Percentiles rank a stretch among this genome's conserved stretches.
Conservation (phyloP, 1,140 invertebrate genomes). For the Drosophila tropicalis region DNA sequence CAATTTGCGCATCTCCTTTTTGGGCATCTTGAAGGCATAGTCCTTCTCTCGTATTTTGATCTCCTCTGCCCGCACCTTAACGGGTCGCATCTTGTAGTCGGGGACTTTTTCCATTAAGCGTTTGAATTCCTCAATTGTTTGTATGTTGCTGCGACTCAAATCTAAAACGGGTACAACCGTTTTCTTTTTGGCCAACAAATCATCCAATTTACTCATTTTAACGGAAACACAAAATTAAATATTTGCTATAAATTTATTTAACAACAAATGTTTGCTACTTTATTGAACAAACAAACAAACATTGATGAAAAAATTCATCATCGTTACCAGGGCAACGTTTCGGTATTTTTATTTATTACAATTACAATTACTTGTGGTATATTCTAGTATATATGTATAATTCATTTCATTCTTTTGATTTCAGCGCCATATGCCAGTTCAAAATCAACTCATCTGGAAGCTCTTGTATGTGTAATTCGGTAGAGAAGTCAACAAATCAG, state of each 20-base stretch:
- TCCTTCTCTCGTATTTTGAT: conserved; percentile 87
- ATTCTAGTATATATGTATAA: not conserved
- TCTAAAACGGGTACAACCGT: conserved; percentile 92
- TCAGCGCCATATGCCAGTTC: conserved; percentile 9
- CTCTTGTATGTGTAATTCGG: conserved; percentile 20
- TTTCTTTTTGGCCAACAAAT: conserved; percentile 91
- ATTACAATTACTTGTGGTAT: not conserved
- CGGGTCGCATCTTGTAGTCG: conserved; percentile 94
- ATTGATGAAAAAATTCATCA: not conserved
- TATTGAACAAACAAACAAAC: conserved; percentile 54
- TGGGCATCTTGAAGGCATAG: conserved; percentile 84
- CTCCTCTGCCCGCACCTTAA: conserved; percentile 89
- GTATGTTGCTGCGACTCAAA: conserved; percentile 90
- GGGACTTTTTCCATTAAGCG: conserved; percentile 92
- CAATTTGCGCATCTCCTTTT: conserved; percentile 74
- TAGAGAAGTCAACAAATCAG: conserved; percentile 25
- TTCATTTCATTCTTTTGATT: not conserved
- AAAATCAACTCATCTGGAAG: not conserved
- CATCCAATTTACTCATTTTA: conserved; percentile 89
- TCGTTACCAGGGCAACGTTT: not conserved
- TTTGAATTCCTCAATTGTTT: conserved; percentile 91
- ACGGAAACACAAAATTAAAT: too few species aligned
- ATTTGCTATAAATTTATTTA: too few species aligned
- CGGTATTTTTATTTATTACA: not conserved
- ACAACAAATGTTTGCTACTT: not conserved